Conservation (phyloP, 1,140 invertebrate species). For the Triops cancriformis region DNA sequence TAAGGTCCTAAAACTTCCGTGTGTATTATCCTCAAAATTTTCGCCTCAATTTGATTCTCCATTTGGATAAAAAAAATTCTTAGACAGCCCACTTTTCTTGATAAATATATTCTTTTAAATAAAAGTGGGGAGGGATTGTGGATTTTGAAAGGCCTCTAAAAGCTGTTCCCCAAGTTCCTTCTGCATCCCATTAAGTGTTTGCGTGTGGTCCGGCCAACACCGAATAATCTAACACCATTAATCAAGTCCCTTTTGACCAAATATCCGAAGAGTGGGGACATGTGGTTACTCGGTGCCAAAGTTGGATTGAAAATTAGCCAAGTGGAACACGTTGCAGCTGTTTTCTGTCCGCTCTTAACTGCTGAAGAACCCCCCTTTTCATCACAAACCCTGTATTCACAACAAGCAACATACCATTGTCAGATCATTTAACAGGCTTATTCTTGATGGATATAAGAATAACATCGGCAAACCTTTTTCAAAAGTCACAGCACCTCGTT, state of each 20-base stretch:
- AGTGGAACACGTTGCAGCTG: conserved; percentile 12
- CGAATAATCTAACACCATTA: not conserved
- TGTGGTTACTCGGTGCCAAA: not conserved
- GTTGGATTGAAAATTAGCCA: conserved; percentile 4
- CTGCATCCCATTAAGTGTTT: not conserved
- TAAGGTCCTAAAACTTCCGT: too few relatives aligned
- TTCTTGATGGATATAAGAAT: not conserved
- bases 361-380: not conserved
- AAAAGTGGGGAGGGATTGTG: too few relatives aligned
- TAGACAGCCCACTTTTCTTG: too few relatives aligned
- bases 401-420: not conserved
- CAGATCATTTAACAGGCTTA: not conserved
- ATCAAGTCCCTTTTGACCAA: not conserved
- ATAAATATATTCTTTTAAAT: too few relatives aligned
- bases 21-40: too few relatives aligned
- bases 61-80: too few relatives aligned
- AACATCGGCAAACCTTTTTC: not conserved
- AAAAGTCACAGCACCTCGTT: not conserved
- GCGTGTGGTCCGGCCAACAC: not conserved
- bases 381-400: not conserved
- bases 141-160: not conserved
- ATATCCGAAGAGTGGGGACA: not conserved
- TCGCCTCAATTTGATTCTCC: too few relatives aligned
- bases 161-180: not conserved
- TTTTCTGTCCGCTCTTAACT: not conserved